Evolutionary conservation across 1,140 invertebrate species (phyloP), one percentile per base, ranked within the genome.

Genomic region (Magallana ariakensis): DNA sequence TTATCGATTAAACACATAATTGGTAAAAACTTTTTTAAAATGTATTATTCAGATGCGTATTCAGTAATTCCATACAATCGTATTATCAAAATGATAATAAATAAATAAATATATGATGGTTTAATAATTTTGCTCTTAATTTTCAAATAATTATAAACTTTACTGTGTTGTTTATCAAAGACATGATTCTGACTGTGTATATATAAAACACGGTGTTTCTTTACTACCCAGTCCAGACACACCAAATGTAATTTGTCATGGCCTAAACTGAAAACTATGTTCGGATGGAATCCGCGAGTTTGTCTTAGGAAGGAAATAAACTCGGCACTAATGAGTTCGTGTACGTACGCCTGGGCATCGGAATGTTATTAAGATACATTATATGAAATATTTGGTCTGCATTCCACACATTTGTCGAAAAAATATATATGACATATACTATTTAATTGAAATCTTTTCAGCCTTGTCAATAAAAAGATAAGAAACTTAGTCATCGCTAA

Each of bases 361-460:
- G 66, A 75, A 75, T 75, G 66, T 75, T 75, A 33, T 75, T 75
- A 26, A 75, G 66, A 33, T 75, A 75, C 66, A 75, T 22, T 75
- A 13, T 75, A 75, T 33, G 22, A 75, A 75, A 75, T 60, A 15
- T 33, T 75, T 75, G 57, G 22, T 33, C 55, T 16, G 56, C 57
- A 46, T 46, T 60, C 26, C 58, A 60, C 62, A 84, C 83, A 84
- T 62, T 62, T 54, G 62, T 62, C 58, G 57, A 33, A 62, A 60
- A 62, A 84, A 84, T 15, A 56, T 33, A 84, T 8, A 54, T 56
- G n/a, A 46, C 7, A 84, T 46, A 4, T 46, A 46, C 33, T 46
- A 58, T 60, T 11, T 46, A 26, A 55, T 11, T 19, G 7, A 5
- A 83, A 56, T 56, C 54, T 54, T 57, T 56, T 83, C 11, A n/a